These are phyloP conservation scores for Misgurnus anguillicaudatus DNA, from an alignment of 2,113 vertebrate genomes.

Conservation along the genomic window DNA sequence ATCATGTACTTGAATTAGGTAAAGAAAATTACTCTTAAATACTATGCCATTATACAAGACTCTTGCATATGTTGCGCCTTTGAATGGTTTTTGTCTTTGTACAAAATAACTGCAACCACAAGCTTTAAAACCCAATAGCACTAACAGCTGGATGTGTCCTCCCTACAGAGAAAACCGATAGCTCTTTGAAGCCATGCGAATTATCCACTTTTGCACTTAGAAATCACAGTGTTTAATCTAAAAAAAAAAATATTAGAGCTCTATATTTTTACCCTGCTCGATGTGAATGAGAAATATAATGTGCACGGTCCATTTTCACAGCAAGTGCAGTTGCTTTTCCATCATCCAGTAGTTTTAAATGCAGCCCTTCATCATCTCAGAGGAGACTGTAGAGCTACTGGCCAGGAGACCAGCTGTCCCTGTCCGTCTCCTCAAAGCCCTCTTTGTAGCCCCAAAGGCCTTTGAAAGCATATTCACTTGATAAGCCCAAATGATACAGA, in stretches of 20 bases:
- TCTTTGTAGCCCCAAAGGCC: constrained; percentile 63
- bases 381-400: constrained; percentile 63
- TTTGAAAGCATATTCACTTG: constrained; percentile 69
- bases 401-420: constrained; percentile 69
- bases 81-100: constrained; percentile 30
- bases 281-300: neutral
- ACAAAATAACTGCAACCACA: neutral
- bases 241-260: neutral
- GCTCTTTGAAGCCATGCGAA: constrained; percentile 8
- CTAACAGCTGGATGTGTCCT: constrained; percentile 22
- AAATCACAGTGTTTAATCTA: neutral
- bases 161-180: neutral
- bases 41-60: neutral
- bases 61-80: neutral
- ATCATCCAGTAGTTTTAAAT: constrained; percentile 35
- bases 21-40: neutral
- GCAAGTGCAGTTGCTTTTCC: constrained; percentile 27
- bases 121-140: neutral
- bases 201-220: constrained; percentile 5
- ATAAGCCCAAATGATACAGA: constrained; percentile 63
- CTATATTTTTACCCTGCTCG: neutral
- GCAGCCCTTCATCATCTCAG: constrained; percentile 25
- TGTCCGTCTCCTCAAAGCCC: constrained; percentile 67
- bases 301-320: constrained; percentile 31
- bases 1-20: neutral